These are phyloP conservation scores for Catotricha subobsoleta DNA, from an alignment of 2,888 invertebrate genomes.

Conservation along the genomic window DNA sequence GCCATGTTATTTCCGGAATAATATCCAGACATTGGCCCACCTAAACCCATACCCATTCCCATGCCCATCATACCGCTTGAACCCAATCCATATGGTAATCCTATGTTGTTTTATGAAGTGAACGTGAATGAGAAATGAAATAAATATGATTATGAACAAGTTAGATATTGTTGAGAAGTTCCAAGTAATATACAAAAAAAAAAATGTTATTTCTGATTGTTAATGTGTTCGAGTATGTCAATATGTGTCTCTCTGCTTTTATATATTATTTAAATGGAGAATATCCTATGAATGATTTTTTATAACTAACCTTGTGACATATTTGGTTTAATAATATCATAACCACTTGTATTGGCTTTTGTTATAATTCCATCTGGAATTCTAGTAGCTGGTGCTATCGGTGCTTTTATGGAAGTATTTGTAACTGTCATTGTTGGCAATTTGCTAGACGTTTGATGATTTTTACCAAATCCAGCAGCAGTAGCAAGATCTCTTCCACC, in stretches of 20 bases:
- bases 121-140: too few relatives aligned
- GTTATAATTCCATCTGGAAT: conserved; percentile 33
- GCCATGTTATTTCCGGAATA: conserved; percentile 32
- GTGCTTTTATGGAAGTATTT: neutral
- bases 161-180: too few relatives aligned
- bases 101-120: too few relatives aligned
- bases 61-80: conserved; percentile 27
- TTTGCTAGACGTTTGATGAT: conserved; percentile 26
- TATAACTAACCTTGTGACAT: conserved; percentile 5
- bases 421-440: neutral
- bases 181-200: too few relatives aligned
- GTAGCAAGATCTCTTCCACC: conserved; percentile 74
- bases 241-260: too few relatives aligned
- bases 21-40: conserved; percentile 27
- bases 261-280: too few relatives aligned
- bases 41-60: conserved; percentile 18
- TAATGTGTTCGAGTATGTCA: too few relatives aligned
- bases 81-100: conserved; percentile 19
- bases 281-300: neutral
- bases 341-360: conserved; percentile 30
- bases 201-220: too few relatives aligned
- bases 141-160: too few relatives aligned
- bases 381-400: conserved; percentile 14
- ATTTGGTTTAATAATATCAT: conserved; percentile 34
- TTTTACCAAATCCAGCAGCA: conserved; percentile 46